phyloP scores from a whole-genome alignment of 2,113 vertebrate genomes.

The Proterorhinus semilunaris region DNA sequence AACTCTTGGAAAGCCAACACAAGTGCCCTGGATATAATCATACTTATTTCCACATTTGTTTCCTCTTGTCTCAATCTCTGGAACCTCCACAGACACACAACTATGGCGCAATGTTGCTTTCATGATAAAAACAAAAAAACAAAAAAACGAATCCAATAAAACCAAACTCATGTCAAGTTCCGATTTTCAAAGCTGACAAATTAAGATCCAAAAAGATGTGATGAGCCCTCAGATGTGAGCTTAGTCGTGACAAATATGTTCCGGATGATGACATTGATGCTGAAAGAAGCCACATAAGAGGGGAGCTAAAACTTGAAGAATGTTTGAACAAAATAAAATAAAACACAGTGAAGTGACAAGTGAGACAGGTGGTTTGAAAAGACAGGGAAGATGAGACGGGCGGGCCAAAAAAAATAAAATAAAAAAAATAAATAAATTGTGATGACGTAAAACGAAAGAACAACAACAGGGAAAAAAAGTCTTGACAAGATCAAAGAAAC shows the following conservation, averaged over 20 bases:
- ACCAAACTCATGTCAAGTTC: conserved; percentile 8
- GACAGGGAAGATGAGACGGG: conserved; percentile 34
- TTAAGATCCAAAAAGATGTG: conserved; percentile 10
- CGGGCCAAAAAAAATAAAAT: conserved; percentile 26
- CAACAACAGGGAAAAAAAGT: conserved; percentile 23
- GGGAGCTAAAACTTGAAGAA: conserved; percentile 34
- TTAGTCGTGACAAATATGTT: conserved; percentile 32
- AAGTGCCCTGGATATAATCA: not conserved
- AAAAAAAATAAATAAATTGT: not conserved
- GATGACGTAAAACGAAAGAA: conserved; percentile 53
- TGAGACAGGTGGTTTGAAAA: conserved; percentile 36
- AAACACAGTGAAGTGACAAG: conserved; percentile 28
- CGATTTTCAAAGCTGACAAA: conserved; percentile 4
- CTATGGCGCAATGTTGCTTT: not conserved
- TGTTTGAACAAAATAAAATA: conserved; percentile 33
- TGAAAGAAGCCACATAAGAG: conserved; percentile 19
- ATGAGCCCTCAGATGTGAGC: conserved; percentile 24
- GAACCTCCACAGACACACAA: not conserved
- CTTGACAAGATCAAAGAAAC: conserved; percentile 72
- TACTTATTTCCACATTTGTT: not conserved
- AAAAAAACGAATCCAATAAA: not conserved
- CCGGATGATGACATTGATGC: conserved; percentile 35
- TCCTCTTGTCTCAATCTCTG: not conserved
- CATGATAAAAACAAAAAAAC: not conserved
- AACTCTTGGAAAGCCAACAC: not conserved